Conservation (phyloP, 2,888 invertebrate species). For the Melieria crassipennis region DNA sequence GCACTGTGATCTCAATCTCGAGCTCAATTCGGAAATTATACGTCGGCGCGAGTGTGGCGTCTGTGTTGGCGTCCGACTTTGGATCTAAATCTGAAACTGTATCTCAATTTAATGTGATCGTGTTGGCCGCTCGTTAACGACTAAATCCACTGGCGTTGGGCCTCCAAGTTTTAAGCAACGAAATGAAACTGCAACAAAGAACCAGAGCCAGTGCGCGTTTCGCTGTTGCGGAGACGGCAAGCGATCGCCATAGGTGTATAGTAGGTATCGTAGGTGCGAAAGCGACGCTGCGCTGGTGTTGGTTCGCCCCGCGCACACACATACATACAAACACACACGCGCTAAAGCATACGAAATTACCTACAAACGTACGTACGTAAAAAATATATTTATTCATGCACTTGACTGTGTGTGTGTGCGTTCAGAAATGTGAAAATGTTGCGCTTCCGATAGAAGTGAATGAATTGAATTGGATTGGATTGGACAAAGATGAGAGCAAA, state of each 20-base stretch:
- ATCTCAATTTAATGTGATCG: slow-evolving; percentile 56
- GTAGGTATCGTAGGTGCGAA: no score
- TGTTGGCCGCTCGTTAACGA: slow-evolving; percentile 65
- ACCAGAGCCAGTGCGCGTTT: slow-evolving; percentile 7
- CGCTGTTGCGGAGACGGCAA: not conserved
- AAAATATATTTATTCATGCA: not conserved
- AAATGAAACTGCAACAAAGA: slow-evolving; percentile 24
- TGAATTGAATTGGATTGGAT: slow-evolving; percentile 32
- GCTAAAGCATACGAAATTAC: slow-evolving; percentile 5
- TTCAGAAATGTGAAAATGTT: not conserved
- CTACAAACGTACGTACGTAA: not conserved
- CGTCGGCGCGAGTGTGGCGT: not conserved
- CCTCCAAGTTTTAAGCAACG: slow-evolving; percentile 62
- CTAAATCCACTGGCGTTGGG: slow-evolving; percentile 61
- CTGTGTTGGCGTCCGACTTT: not conserved
- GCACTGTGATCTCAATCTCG: no score
- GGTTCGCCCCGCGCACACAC: no score
- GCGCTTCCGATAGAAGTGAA: slow-evolving; percentile 30
- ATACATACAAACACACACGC: slow-evolving; percentile 3
- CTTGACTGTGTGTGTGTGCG: not conserved
- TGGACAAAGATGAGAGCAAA: slow-evolving; percentile 14
- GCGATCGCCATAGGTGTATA: no score
- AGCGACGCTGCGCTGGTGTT: no score
- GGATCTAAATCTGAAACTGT: not conserved
- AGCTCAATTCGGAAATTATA: no score